Evolutionary conservation across 2,888 invertebrate genomes (phyloP), one percentile per base, ranked within the genome.

Genomic region (Ochropleura leucogaster): DNA sequence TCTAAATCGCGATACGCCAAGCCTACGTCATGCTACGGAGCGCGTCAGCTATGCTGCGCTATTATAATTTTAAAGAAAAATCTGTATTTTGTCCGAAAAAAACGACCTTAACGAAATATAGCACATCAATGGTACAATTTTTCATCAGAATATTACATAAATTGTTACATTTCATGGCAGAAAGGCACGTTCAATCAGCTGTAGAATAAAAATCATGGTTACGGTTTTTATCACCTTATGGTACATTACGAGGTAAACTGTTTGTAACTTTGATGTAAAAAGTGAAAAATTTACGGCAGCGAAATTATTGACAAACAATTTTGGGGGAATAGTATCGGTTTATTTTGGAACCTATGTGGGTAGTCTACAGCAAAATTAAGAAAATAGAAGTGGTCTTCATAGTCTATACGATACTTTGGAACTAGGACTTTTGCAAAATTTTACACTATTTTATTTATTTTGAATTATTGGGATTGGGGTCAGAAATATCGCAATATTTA

Each of bases 401-500:
- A 16, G n/a, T 40, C n/a, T n/a, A 10, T 40, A 40, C 1, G 1
- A 18, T 40, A 40, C n/a, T 40, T 68, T 30, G 9, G 30, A 51
- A 47, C 20, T 20, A 47, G 3, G 16, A 8, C n/a, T 42, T 66
- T 12, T 4, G 42, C 40, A 44, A 16, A 16, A n/a, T 63, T 40
- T 30, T 6, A n/a, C 1, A 51, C 42, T 20, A 12, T 16, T 42
- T 3, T 4, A 70, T 44, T 62, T 10, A n/a, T n/a, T 51, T n/a
- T 53, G n/a, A 30, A 7, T 16, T 46, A 8, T n/a, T 7, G 12
- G 46, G 46, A 57, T 16, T 46, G 47, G 53, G 68, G 51, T 74
- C 72, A 84, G 74, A 80, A 82, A 79, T 74, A 80, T 75, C 63
- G 74, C 66, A 78, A 66, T 49, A n/a, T 68, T 69, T 69, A 57